Evolutionary conservation across 2,888 invertebrate genomes (phyloP).

Genomic region (Sarcophaga subvicina): DNA sequence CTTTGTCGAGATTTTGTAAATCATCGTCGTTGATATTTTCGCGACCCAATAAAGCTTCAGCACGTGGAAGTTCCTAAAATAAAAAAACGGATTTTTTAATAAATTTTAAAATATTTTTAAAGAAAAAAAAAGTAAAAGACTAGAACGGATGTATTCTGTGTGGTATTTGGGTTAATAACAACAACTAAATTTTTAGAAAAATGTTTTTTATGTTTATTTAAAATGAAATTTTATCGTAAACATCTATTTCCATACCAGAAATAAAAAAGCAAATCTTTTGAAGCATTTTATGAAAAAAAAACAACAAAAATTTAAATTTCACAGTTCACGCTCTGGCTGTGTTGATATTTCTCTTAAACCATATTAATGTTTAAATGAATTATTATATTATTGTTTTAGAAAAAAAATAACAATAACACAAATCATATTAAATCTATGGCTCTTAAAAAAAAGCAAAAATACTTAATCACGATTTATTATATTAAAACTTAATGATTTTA

Average conservation of each 20-base stretch:
- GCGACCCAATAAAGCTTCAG: conserved; percentile 81
- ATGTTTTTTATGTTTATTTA: no score
- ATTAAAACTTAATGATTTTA: conserved; percentile 11
- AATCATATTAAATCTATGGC: conserved; percentile 22
- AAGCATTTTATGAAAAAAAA: neutral
- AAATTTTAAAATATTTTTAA: neutral
- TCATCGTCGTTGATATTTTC: conserved; percentile 78
- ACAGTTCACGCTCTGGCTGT: conserved; percentile 64
- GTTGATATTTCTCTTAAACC: conserved; percentile 24
- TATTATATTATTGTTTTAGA: conserved; percentile 7
- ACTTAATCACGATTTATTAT: conserved; percentile 48
- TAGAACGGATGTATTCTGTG: neutral
- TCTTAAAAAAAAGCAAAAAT: conserved; percentile 9
- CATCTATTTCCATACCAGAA: no score
- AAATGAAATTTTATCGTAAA: no score
- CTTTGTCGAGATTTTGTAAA: conserved; percentile 78
- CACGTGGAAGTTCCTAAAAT: conserved; percentile 81
- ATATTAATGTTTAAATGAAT: conserved; percentile 40
- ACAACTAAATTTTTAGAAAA: no score
- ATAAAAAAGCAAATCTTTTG: neutral
- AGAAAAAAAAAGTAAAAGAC: neutral
- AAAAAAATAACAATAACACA: conserved; percentile 31
- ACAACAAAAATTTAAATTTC: conserved; percentile 51
- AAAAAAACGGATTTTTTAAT: neutral
- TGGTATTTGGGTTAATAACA: no score